phyloP scores from a whole-genome alignment of 2,888 invertebrate species.

The Elmis aenea region DNA sequence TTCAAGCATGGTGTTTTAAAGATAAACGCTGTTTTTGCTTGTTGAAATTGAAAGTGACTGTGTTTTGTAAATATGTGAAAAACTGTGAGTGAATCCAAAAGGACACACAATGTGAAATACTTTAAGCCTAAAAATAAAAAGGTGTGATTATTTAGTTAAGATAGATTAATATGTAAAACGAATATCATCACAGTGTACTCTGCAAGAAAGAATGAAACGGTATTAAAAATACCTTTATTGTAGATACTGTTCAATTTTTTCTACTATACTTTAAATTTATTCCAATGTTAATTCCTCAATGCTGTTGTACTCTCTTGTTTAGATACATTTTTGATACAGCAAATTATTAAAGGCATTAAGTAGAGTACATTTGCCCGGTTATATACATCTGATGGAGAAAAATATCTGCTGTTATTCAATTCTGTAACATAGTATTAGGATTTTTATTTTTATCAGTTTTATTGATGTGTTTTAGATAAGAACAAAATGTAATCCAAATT shows the following conservation, averaged over 20 bases:
- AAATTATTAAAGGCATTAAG: too few relatives aligned
- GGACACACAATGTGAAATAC: conserved; percentile 19
- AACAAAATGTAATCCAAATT: conserved; percentile 31
- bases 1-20: conserved; percentile 23
- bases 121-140: conserved; percentile 39
- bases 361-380: too few relatives aligned
- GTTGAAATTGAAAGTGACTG: conserved; percentile 22
- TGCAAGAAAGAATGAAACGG: conserved; percentile 31
- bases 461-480: conserved; percentile 26
- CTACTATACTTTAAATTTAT: too few relatives aligned
- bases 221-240: conserved; percentile 41
- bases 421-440: conserved; percentile 11
- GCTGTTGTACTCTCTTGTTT: too few relatives aligned
- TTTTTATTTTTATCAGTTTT: conserved; percentile 9
- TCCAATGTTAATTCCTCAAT: too few relatives aligned
- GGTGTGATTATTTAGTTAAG: conserved; percentile 42
- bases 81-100: conserved; percentile 13
- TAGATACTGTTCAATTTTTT: too few relatives aligned
- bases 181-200: conserved; percentile 39
- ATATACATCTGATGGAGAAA: conserved; percentile 6
- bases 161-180: conserved; percentile 41
- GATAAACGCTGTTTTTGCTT: conserved; percentile 24
- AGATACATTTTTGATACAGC: too few relatives aligned
- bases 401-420: conserved; percentile 11
- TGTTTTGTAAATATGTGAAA: conserved; percentile 29